Percentiles rank a stretch among this genome's conserved stretches.
These are phyloP conservation scores for Patiria pectinifera DNA, from an alignment of 53 echinoderm and acorn worm genomes.

Conservation along the genomic window DNA sequence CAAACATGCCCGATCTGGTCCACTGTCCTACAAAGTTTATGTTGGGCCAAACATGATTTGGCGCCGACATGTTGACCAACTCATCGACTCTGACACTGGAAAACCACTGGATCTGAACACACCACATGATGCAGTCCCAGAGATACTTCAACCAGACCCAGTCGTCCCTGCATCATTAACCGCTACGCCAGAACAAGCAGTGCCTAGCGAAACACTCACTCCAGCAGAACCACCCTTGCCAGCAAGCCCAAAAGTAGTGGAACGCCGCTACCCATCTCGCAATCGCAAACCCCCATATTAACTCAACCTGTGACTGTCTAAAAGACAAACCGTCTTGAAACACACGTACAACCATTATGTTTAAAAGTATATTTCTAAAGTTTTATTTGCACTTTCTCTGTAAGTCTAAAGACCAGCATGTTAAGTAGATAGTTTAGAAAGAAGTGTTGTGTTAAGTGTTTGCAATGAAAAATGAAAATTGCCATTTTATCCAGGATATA, in stretches of 20 bases:
- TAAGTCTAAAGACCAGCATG: slow-evolving; percentile 5
- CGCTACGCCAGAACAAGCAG: neutral
- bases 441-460: neutral
- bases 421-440: neutral
- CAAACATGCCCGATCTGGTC: slow-evolving; percentile 46
- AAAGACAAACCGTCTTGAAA: neutral
- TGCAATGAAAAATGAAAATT: neutral
- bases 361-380: neutral
- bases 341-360: neutral
- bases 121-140: neutral
- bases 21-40: slow-evolving; percentile 50
- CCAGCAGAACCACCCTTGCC: neutral
- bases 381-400: neutral
- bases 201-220: neutral
- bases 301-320: slow-evolving; percentile 12
- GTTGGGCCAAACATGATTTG: slow-evolving; percentile 53
- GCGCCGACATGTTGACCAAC: slow-evolving; percentile 59
- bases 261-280: slow-evolving; percentile 54
- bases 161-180: neutral
- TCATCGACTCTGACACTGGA: slow-evolving; percentile 50
- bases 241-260: slow-evolving; percentile 30
- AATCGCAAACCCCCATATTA: slow-evolving; percentile 40
- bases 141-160: slow-evolving; percentile 8
- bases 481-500: neutral
- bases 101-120: slow-evolving; percentile 23